Evolutionary conservation across 53 echinoderm and acorn worm genomes (phyloP).

Genomic region (Actinopyga echinites): DNA sequence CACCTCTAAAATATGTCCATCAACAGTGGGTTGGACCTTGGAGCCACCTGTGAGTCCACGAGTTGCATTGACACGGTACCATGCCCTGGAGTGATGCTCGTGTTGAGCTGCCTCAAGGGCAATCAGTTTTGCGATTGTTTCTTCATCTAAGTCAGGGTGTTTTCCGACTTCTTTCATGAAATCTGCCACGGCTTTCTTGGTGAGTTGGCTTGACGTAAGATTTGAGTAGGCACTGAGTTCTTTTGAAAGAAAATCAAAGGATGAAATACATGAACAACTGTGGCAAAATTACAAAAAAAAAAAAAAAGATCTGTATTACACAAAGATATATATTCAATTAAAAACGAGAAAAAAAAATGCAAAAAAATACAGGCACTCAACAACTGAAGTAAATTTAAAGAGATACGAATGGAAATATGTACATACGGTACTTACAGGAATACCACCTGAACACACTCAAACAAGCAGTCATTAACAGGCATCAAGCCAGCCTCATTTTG

Average conservation of each 20-base stretch:
- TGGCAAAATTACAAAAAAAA: no score
- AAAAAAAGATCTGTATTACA: no score
- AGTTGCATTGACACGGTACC: slow-evolving; percentile 96
- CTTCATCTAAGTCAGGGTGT: slow-evolving; percentile 82
- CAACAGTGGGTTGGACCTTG: slow-evolving; percentile 72
- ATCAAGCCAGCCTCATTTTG: no score
- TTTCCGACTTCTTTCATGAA: slow-evolving; percentile 93
- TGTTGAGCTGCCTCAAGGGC: slow-evolving; percentile 86
- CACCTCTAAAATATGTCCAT: slow-evolving; percentile 79
- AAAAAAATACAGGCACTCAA: no score
- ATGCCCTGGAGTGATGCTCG: slow-evolving; percentile 84
- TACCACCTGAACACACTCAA: no score
- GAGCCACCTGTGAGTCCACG: slow-evolving; percentile 75
- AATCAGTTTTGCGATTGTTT: slow-evolving; percentile 84
- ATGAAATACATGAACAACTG: no score
- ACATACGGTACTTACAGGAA: no score
- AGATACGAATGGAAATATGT: no score
- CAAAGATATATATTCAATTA: no score
- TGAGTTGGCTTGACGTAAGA: slow-evolving; percentile 65
- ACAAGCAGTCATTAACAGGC: no score
- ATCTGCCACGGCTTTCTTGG: slow-evolving; percentile 84
- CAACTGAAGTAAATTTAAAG: no score
- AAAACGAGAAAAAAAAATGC: no score
- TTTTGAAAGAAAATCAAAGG: neutral
- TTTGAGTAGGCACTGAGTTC: slow-evolving; percentile 40